Percentiles rank a stretch among this genome's conserved stretches.
These are phyloP conservation scores for Rhagonycha fulva DNA, from an alignment of 2,888 invertebrate genomes.

Conservation along the genomic window DNA sequence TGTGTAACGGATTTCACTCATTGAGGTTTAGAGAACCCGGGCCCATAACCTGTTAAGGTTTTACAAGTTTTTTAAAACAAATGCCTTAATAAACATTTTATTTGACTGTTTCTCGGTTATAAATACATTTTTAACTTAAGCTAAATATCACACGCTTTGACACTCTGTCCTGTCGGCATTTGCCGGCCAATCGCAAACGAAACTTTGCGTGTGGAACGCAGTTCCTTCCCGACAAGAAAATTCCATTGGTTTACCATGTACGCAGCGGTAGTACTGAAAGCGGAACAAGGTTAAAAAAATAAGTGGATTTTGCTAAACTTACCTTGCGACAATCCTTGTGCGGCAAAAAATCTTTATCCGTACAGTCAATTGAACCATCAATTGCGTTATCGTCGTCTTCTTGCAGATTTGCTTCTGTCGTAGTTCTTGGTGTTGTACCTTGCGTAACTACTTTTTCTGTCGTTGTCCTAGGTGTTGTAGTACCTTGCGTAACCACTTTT, in stretches of 20 bases:
- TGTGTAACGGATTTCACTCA: background rate
- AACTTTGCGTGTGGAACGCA: constrained; percentile 70
- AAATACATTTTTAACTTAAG: background rate
- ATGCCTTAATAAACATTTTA: background rate
- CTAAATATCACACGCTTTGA: constrained; percentile 22
- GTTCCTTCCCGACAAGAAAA: constrained; percentile 77
- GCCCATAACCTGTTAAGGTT: background rate
- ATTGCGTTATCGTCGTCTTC: constrained; percentile 19
- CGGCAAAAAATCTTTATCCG: constrained; percentile 60
- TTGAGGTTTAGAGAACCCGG: background rate
- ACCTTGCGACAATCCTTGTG: constrained; percentile 65
- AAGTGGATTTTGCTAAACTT: constrained; percentile 18
- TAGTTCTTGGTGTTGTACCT: constrained; percentile 40
- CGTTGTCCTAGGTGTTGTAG: constrained; percentile 34
- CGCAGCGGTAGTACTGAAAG: constrained; percentile 81
- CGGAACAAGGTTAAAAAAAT: constrained; percentile 8
- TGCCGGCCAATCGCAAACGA: constrained; percentile 82
- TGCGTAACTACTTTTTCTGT: constrained; percentile 19
- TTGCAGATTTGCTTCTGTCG: constrained; percentile 39
- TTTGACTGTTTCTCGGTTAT: background rate
- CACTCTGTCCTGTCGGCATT: constrained; percentile 70
- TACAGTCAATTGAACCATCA: constrained; percentile 54
- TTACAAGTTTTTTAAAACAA: background rate
- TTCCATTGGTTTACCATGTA: constrained; percentile 73
- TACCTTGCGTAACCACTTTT: constrained; percentile 23